These are phyloP conservation scores for Hippolais icterina DNA, from an alignment of 2,113 vertebrate genomes.

Conservation along the genomic window DNA sequence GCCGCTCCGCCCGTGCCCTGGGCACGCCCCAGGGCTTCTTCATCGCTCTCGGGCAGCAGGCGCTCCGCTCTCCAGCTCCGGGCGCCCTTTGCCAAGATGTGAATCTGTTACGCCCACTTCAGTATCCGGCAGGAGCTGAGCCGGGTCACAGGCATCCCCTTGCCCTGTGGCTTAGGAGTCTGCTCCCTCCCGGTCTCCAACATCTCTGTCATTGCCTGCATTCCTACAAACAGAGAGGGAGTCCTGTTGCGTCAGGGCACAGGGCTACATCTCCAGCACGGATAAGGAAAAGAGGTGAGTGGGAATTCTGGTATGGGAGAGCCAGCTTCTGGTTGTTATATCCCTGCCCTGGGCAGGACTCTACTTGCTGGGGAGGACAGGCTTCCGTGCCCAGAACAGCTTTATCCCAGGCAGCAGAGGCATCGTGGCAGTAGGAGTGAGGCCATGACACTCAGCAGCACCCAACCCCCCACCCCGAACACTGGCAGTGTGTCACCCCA, in stretches of 20 bases:
- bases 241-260: background rate
- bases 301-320: background rate
- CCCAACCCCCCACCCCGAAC: background rate
- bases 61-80: fast-evolving
- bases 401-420: background rate
- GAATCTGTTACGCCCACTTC: background rate
- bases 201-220: too few species aligned
- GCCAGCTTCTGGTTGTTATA: background rate
- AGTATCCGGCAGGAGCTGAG: background rate
- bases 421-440: background rate
- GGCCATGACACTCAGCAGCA: background rate
- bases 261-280: background rate
- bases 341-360: background rate
- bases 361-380: background rate
- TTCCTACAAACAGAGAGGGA: too few species aligned
- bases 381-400: background rate
- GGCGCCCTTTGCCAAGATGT: background rate
- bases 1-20: background rate
- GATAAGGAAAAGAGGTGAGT: background rate
- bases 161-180: background rate
- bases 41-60: fast-evolving
- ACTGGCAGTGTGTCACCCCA: background rate
- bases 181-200: background rate
- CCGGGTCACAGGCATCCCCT: too few species aligned
- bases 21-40: background rate